phyloP scores from a whole-genome alignment of 2,797 vertebrate genomes.

The Basileuterus tristriatus region DNA sequence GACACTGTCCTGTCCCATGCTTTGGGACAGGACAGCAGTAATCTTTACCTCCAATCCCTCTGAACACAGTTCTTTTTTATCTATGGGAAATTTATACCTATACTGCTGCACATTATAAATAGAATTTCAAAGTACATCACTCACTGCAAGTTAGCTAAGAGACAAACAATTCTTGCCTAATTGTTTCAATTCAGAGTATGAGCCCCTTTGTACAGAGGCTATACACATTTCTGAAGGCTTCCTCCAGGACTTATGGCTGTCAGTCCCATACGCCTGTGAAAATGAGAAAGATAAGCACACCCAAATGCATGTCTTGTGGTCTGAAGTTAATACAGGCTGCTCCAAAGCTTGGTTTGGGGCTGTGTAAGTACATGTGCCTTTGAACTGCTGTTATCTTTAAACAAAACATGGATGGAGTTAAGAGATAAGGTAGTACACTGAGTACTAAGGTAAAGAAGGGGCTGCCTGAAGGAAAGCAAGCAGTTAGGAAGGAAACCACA shows the following conservation, averaged over 20 bases:
- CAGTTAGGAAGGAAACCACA: constrained; percentile 66
- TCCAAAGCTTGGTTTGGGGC: background rate
- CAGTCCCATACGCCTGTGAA: rapidly evolving
- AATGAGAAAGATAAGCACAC: background rate
- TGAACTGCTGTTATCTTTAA: background rate
- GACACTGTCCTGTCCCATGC: background rate
- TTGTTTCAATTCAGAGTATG: background rate
- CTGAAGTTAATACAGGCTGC: background rate
- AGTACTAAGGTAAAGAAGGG: background rate
- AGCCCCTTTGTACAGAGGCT: background rate
- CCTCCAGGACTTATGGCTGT: background rate
- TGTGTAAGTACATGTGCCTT: background rate
- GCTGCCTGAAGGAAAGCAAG: constrained; percentile 12
- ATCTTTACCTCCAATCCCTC: background rate
- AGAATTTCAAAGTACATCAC: background rate
- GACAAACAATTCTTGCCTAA: background rate
- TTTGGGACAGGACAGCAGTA: background rate
- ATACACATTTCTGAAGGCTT: background rate
- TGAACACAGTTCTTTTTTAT: background rate
- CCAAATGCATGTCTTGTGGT: background rate
- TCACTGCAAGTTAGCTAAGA: background rate
- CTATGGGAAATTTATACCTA: background rate
- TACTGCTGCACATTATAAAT: background rate
- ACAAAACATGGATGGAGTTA: background rate
- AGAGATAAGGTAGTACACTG: background rate